Evolutionary conservation across 2,113 vertebrate genomes (phyloP), one percentile per base, ranked within the genome.

Genomic region (Bubo blakistoni): DNA sequence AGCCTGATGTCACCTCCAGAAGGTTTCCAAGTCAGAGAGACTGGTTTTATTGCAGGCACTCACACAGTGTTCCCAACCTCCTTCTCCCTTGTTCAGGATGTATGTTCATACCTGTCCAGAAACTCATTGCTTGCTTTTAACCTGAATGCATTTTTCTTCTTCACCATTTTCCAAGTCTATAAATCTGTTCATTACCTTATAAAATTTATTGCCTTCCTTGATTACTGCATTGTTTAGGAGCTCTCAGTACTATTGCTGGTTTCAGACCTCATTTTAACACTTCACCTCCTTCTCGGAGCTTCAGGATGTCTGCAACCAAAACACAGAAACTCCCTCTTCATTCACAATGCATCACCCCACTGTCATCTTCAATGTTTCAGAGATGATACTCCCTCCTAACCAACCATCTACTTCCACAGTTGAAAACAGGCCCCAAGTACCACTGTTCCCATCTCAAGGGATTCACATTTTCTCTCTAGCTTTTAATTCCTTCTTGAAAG

Each of bases 51-150:
- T 81, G 83, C 61, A 86, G 52, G 46, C n/a, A 63, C 27, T 88
- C 88, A 84, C 0, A 0, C 52, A 71, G 19, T 8, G 52, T 24
- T 94, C 80, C 67, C 69, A 92, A 29, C 20, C 52, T 74, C 81
- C 55, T 71, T 89, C 80, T 84, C 82, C 44, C 36, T 74, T 62
- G 10, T 14, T 57, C 69, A 84, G 62, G 32, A 88, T 61, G 4
- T 91, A 85, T 71, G 77, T 32, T 81, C 40, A 24, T 55, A 86
- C 47, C 83, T 91, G 72, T 69, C 52, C 77, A 92, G 65, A 92
- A 92, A 93, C 44, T 40, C 86, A 81, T n/a, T 94, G 82, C 80
- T 91, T 78, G 72, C 77, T 88, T 96, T 94, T 90, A 92, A 90
- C 47, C 88, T 74, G 81, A 86, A 81, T 9, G 58, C 57, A 79